Percentiles rank a stretch among this genome's conserved stretches.
phyloP scores from a whole-genome alignment of 2,888 invertebrate species.

The Catocala nupta region DNA sequence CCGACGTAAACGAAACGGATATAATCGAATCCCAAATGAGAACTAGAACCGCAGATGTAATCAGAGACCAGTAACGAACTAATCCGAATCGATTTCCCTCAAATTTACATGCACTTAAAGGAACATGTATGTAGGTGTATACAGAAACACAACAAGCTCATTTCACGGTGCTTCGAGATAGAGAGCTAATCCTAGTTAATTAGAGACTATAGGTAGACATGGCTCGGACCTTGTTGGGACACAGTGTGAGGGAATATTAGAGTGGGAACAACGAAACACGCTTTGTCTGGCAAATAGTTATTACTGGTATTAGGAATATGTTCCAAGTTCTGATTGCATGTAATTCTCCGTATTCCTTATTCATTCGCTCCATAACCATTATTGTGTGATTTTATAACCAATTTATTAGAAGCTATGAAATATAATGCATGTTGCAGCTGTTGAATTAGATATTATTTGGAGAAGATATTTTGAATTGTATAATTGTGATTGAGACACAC shows the following conservation, averaged over 20 bases:
- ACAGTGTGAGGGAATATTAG: slow-evolving; percentile 55
- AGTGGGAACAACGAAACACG: slow-evolving; percentile 43
- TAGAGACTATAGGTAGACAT: slow-evolving; percentile 58
- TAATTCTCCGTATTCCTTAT: slow-evolving; percentile 24
- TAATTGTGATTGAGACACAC: no score
- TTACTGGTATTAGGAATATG: slow-evolving; percentile 30
- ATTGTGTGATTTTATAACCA: neutral
- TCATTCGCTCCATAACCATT: neutral
- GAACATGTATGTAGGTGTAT: slow-evolving; percentile 12
- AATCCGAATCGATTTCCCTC: slow-evolving; percentile 40
- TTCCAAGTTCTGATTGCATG: slow-evolving; percentile 37
- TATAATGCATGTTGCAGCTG: slow-evolving; percentile 7
- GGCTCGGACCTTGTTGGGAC: slow-evolving; percentile 47
- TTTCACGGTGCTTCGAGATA: slow-evolving; percentile 57
- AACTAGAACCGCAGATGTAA: slow-evolving; percentile 38
- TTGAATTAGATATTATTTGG: no score
- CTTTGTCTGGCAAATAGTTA: slow-evolving; percentile 39
- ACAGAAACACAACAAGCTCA: slow-evolving; percentile 55
- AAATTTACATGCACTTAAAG: slow-evolving; percentile 42
- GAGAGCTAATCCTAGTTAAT: slow-evolving; percentile 74
- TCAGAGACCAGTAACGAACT: slow-evolving; percentile 35
- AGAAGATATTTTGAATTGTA: no score
- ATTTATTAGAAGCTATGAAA: neutral
- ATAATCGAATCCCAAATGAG: slow-evolving; percentile 40
- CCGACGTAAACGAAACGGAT: slow-evolving; percentile 14